Evolutionary conservation across 1,140 invertebrate genomes (phyloP).

Genomic region (Drosophila pectinifera): DNA sequence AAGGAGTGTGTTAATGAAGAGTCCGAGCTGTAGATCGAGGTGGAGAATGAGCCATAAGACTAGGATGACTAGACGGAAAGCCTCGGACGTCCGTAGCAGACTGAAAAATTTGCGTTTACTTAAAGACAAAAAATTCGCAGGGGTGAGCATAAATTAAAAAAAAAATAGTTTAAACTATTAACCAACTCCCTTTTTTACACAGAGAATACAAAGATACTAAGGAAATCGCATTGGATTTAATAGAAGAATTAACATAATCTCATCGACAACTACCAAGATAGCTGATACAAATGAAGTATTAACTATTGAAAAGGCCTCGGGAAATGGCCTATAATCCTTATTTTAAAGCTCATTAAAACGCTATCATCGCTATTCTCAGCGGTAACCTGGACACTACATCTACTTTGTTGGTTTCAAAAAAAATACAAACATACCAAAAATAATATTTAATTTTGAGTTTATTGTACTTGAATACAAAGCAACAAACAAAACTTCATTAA

Average conservation of each 20-base stretch:
- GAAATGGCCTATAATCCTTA: background rate
- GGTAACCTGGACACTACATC: background rate
- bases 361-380: background rate
- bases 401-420: background rate
- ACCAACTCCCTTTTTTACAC: background rate
- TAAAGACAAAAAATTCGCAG: background rate
- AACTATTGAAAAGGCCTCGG: background rate
- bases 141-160: background rate
- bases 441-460: background rate
- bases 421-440: background rate
- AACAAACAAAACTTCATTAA: slow-evolving; percentile 2
- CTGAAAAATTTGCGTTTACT: too few relatives aligned
- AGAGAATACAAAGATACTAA: background rate
- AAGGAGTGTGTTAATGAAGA: background rate
- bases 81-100: background rate
- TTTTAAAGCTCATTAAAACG: too few relatives aligned
- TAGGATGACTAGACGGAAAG: too few relatives aligned
- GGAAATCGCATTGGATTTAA: background rate
- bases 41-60: background rate
- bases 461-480: slow-evolving; percentile 2
- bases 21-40: too few relatives aligned
- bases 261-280: background rate
- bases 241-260: background rate
- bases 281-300: background rate
- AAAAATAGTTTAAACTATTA: too few relatives aligned